A percentile compares a stretch with the other conserved stretches of the same genome.
Conservation (phyloP, 1,140 invertebrate species). For the Andrena cerasifolii region DNA sequence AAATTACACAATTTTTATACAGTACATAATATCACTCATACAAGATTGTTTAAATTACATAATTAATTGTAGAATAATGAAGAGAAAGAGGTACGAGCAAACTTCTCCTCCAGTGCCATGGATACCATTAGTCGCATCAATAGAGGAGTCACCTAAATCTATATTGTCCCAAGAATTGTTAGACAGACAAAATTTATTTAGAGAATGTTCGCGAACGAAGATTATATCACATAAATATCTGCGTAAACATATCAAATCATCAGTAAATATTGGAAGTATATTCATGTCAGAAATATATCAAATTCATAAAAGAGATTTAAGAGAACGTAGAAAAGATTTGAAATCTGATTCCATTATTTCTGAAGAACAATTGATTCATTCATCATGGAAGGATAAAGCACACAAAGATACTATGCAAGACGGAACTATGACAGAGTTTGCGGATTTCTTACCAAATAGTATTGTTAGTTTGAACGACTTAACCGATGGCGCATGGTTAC, state of each 20-base stretch:
- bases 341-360: slow-evolving; percentile 73
- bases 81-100: not conserved
- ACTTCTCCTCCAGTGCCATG: not conserved
- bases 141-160: not conserved
- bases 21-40: too few species aligned
- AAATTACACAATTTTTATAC: not conserved
- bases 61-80: slow-evolving; percentile 23
- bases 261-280: slow-evolving; percentile 85
- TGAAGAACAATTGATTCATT: slow-evolving; percentile 79
- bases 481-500: slow-evolving; percentile 62
- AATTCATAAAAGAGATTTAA: slow-evolving; percentile 82
- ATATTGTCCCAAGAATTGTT: not conserved
- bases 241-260: slow-evolving; percentile 84
- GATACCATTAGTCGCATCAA: not conserved
- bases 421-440: not conserved
- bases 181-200: slow-evolving; percentile 76
- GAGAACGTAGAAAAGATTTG: slow-evolving; percentile 72
- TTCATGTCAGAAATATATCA: slow-evolving; percentile 83
- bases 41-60: not conserved
- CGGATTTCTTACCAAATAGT: slow-evolving; percentile 57
- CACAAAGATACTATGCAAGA: slow-evolving; percentile 63
- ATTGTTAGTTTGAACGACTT: slow-evolving; percentile 68
- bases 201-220: slow-evolving; percentile 83
- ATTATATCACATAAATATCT: slow-evolving; percentile 84
- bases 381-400: slow-evolving; percentile 74